Conservation (phyloP, 2,797 vertebrate species). For the Catharus ustulatus region DNA sequence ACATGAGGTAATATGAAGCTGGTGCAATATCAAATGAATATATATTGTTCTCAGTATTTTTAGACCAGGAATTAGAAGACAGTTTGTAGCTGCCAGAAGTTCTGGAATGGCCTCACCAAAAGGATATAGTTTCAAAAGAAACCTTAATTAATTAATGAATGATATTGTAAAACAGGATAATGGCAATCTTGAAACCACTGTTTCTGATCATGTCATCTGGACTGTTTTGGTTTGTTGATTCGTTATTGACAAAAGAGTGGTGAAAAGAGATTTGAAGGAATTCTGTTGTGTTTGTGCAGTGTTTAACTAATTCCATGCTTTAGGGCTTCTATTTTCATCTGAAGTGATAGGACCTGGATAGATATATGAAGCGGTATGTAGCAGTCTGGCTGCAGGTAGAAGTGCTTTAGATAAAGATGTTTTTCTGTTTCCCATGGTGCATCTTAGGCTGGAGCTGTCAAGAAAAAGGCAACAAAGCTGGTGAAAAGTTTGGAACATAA, state of each 20-base stretch:
- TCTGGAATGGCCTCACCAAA: constrained; percentile 6
- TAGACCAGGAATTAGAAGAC: neutral
- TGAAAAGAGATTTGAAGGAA: neutral
- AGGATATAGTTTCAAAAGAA: constrained; percentile 17
- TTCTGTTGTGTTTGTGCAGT: neutral
- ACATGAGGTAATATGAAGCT: constrained; percentile 12
- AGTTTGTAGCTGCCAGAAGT: neutral
- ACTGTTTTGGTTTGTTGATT: neutral
- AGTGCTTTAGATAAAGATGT: neutral
- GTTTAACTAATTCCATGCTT: constrained; percentile 4
- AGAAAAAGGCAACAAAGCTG: neutral
- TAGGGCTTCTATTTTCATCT: neutral
- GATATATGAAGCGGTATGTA: fast-evolving
- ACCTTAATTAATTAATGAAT: constrained; percentile 3
- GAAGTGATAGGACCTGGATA: neutral
- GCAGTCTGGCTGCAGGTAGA: neutral
- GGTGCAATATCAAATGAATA: neutral
- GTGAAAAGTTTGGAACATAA: neutral
- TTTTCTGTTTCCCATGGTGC: neutral
- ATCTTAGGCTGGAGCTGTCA: neutral
- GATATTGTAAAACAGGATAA: neutral
- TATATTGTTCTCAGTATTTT: neutral
- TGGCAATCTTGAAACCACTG: neutral
- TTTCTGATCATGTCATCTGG: neutral
- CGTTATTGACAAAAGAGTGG: neutral